A percentile compares a stretch with the other conserved stretches of the same genome.
phyloP scores from a whole-genome alignment of 2,113 vertebrate genomes.

The Dasypus novemcinctus region DNA sequence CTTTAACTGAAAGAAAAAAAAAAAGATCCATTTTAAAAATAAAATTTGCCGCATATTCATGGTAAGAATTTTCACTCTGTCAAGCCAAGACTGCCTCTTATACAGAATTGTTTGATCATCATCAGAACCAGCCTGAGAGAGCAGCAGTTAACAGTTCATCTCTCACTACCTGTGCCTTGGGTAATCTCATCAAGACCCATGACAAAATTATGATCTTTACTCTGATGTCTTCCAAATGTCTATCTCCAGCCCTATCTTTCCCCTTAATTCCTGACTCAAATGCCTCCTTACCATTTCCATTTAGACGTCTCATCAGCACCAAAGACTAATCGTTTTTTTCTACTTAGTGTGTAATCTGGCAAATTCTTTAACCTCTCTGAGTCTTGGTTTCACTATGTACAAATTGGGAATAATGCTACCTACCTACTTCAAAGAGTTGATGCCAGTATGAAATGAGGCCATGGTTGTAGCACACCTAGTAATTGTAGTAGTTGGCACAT shows the following conservation, averaged over 20 bases:
- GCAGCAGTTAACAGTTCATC: background rate
- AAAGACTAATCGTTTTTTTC: background rate
- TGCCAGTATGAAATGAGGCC: background rate
- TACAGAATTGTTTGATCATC: background rate
- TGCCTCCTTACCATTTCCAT: background rate
- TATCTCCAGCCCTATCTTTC: background rate
- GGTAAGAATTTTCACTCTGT: background rate
- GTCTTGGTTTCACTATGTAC: background rate
- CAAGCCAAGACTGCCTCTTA: background rate
- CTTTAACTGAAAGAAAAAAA: background rate
- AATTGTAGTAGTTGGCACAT: background rate
- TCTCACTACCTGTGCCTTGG: background rate
- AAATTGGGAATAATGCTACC: background rate
- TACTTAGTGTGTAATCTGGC: background rate
- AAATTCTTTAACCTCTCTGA: background rate
- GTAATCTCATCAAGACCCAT: background rate
- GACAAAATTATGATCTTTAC: background rate
- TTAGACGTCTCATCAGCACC: background rate
- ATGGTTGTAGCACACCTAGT: background rate
- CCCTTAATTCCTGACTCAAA: background rate
- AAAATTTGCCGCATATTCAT: background rate
- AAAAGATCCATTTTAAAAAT: background rate
- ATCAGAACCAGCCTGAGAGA: background rate
- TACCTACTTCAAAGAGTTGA: background rate
- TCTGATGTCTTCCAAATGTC: background rate